A percentile compares a stretch with the other conserved stretches of the same genome.
phyloP scores from a whole-genome alignment of 2,797 vertebrate species.

The Enteromius anoplus region DNA sequence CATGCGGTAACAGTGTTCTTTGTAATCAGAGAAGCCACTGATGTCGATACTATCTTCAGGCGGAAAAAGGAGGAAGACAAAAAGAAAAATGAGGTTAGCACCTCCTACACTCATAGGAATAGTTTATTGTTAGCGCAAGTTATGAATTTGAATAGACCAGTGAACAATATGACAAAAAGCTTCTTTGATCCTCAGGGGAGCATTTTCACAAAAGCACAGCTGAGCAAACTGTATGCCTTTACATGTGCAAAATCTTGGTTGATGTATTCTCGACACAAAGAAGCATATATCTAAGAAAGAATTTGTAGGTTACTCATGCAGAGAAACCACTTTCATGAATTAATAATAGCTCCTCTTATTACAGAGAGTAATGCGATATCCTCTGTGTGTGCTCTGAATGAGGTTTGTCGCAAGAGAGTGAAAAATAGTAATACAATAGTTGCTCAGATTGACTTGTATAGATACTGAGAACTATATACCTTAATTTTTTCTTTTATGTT shows the following conservation, averaged over 20 bases:
- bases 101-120: constrained; percentile 53
- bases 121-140: constrained; percentile 37
- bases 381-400: constrained; percentile 49
- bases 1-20: constrained; percentile 35
- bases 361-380: constrained; percentile 62
- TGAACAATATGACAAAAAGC: constrained; percentile 21
- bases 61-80: constrained; percentile 41
- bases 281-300: constrained; percentile 25
- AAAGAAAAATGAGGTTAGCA: constrained; percentile 46
- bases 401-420: constrained; percentile 51
- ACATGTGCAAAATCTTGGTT: constrained; percentile 27
- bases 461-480: constrained; percentile 30
- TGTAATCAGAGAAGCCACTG: constrained; percentile 55
- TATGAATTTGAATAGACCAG: constrained; percentile 39
- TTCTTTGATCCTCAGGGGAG: constrained; percentile 21
- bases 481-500: constrained; percentile 35
- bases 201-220: constrained; percentile 35
- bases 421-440: constrained; percentile 61
- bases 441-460: constrained; percentile 41
- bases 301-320: constrained; percentile 30
- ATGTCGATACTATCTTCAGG: constrained; percentile 55
- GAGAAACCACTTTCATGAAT: constrained; percentile 32
- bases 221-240: constrained; percentile 43
- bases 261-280: constrained; percentile 29
- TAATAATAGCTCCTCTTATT: constrained; percentile 43